A percentile compares a stretch with the other conserved stretches of the same genome.
phyloP scores from a whole-genome alignment of 2,888 invertebrate genomes.

The Lathronympha strigana region DNA sequence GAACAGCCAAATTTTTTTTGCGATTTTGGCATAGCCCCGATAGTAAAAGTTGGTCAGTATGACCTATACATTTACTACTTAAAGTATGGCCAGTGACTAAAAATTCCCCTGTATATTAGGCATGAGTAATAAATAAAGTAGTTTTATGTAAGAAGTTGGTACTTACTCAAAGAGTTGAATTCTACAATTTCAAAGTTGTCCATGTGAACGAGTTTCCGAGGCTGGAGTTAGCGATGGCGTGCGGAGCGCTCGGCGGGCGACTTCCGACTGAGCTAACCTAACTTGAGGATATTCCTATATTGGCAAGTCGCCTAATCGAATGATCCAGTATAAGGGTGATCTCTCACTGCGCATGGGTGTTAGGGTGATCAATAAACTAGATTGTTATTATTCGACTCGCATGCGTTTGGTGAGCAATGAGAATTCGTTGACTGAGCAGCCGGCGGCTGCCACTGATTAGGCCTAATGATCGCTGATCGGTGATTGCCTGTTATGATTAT shows the following conservation, averaged over 20 bases:
- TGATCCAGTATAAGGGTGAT: background rate
- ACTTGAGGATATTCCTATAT: background rate
- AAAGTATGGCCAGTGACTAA: too few species aligned
- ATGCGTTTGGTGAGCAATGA: background rate
- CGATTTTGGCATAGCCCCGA: too few species aligned
- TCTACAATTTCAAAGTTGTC: constrained; percentile 69
- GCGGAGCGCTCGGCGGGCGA: constrained; percentile 61
- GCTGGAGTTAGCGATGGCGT: constrained; percentile 47
- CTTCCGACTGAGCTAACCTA: constrained; percentile 60
- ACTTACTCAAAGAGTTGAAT: constrained; percentile 72
- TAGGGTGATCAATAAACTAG: background rate
- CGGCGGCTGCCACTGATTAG: constrained; percentile 75
- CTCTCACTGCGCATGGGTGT: background rate
- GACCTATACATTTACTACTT: too few species aligned
- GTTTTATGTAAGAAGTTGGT: constrained; percentile 31
- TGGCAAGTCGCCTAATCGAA: background rate
- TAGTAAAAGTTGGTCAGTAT: too few species aligned
- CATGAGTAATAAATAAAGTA: background rate
- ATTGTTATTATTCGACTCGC: background rate
- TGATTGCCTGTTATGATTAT: constrained; percentile 52
- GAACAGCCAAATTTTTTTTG: too few species aligned
- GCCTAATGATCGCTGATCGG: constrained; percentile 73
- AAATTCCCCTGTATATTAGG: too few species aligned
- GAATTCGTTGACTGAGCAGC: constrained; percentile 44
- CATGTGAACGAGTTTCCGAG: constrained; percentile 55